Evolutionary conservation across 2,888 invertebrate genomes (phyloP).

Genomic region (Fabriciana adippe): DNA sequence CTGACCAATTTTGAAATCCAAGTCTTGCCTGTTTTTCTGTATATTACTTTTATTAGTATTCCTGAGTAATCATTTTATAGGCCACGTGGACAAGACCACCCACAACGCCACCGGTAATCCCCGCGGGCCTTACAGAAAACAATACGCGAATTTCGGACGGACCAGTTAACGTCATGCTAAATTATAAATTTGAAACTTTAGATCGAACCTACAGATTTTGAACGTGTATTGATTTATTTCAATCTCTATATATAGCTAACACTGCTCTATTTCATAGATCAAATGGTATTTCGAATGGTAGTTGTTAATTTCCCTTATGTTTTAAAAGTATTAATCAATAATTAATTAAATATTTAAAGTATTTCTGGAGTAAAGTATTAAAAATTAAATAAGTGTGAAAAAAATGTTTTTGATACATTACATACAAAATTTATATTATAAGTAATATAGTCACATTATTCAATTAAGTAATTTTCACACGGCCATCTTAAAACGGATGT

Average conservation of each 20-base stretch:
- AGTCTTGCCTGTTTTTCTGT: constrained; percentile 13
- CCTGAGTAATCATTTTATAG: constrained; percentile 40
- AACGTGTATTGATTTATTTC: background rate
- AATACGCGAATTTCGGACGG: constrained; percentile 36
- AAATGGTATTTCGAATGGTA: no score
- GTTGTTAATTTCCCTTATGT: no score
- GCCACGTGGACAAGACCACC: constrained; percentile 42
- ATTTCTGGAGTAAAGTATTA: no score
- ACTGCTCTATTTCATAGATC: no score
- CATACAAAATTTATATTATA: background rate
- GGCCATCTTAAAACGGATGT: constrained; percentile 53
- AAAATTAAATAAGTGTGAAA: no score
- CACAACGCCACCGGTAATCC: constrained; percentile 38
- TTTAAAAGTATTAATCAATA: no score
- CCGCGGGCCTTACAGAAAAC: constrained; percentile 40
- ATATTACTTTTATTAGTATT: constrained; percentile 27
- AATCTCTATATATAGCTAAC: no score
- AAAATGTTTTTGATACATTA: no score
- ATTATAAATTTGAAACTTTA: constrained; percentile 28
- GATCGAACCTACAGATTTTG: constrained; percentile 1
- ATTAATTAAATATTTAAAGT: no score
- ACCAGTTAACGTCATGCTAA: constrained; percentile 29
- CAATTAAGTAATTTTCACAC: constrained; percentile 54
- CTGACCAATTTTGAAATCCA: constrained; percentile 17
- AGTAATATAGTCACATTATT: background rate